phyloP scores from a whole-genome alignment of 2,797 vertebrate genomes.

The Poeciliopsis paucimaculata region DNA sequence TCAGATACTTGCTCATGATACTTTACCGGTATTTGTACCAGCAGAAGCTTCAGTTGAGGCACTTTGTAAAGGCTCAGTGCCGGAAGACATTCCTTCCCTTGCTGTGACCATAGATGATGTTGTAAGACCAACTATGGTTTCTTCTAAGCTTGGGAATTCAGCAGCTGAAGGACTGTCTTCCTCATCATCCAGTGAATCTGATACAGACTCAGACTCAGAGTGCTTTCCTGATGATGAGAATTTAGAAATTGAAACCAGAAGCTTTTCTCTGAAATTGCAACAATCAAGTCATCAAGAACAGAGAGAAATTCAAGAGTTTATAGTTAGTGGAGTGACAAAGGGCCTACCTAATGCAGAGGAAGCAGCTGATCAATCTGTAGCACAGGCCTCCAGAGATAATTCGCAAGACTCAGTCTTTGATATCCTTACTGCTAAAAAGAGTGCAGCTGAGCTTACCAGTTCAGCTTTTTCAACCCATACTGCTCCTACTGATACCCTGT shows the following conservation, averaged over 20 bases:
- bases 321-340: not conserved
- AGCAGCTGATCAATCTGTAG: not conserved
- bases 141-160: not conserved
- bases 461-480: not conserved
- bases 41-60: not conserved
- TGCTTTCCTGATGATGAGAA: not conserved
- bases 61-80: not conserved
- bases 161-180: not conserved
- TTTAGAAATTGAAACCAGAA: not conserved
- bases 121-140: not conserved
- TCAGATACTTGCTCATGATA: not conserved
- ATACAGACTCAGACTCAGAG: not conserved
- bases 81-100: not conserved
- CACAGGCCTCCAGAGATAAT: not conserved
- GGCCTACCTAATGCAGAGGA: not conserved
- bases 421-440: not conserved
- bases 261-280: not conserved
- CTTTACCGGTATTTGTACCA: not conserved
- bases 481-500: not conserved
- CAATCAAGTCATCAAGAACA: not conserved
- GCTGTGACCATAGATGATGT: not conserved
- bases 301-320: not conserved
- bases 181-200: slow-evolving; percentile 1
- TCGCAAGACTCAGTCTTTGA: not conserved
- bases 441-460: not conserved